Base-by-base conservation (phyloP, 2,888 invertebrate genomes). In the Parascotia fuliginaria region DNA sequence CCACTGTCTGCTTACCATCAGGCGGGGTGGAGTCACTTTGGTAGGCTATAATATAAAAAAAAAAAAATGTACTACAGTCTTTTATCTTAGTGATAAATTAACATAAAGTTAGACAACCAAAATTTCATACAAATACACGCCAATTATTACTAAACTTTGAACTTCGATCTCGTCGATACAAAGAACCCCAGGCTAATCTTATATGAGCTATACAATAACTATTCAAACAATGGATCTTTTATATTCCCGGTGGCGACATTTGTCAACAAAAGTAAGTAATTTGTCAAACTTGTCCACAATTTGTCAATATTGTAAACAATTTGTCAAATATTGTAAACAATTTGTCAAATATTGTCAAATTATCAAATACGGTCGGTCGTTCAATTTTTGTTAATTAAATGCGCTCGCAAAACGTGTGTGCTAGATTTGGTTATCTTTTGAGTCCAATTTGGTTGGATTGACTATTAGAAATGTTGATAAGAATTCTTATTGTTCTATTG, bases 261-360 rank as follows among this genome's bases (percentile, higher is more conserved):
- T 68, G 65, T 58, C 68, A 67, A 48, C 9, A 32, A 9, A 0
- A 37, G 11, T 46, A 24, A 16, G 49, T 67, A 50, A 65, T 65
- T 64, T 65, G 60, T 65, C 65, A 67, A 44, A 48, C 27, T 19
- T 38, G 22, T 43, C 43, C 50, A 60, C 73, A 52, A 82, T 85
- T 81, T 79, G 80, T 85, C 83, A 79, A 49, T 44, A 39, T 56
- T 57, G 73, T 70, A 63, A 61, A n/a, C n/a, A n/a, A n/a, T n/a
- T n/a, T n/a, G n/a, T n/a, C n/a, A n/a, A n/a, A n/a, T n/a, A n/a
- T n/a, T n/a, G 19, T 19, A 19, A 2, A 19, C 19, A 5, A 85
- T 85, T 86, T 84, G 85, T 86, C 85, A 87, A 80, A 75, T 70
- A 65, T 71, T 73, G 79, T 78, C 71, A 61, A 74, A 77, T 78